Conservation (phyloP, 2,888 invertebrate genomes). For the Platycnemis pennipes region DNA sequence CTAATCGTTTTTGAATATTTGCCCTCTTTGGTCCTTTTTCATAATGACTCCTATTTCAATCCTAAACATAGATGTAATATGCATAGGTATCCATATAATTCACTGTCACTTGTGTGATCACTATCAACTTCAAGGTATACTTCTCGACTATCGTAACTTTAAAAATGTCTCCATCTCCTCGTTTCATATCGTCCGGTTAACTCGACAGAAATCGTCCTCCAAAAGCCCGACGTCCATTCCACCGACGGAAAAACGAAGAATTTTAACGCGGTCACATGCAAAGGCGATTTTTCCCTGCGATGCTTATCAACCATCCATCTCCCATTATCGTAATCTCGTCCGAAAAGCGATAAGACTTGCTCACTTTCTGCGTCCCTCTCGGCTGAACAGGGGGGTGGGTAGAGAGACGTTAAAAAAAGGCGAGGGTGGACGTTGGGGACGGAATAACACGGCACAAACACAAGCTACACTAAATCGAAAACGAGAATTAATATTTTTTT, state of each 20-base stretch:
- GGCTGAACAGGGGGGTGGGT: neutral
- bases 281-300: constrained; percentile 15
- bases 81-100: neutral
- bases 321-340: constrained; percentile 41
- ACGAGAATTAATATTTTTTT: constrained; percentile 11
- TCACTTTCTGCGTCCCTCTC: constrained; percentile 8
- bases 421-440: neutral
- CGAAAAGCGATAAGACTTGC: constrained; percentile 53
- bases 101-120: neutral
- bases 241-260: constrained; percentile 35
- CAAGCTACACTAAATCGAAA: neutral
- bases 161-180: neutral
- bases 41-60: neutral
- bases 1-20: neutral
- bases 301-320: constrained; percentile 44
- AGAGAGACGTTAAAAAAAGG: neutral
- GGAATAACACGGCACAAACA: neutral
- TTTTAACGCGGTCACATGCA: constrained; percentile 16
- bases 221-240: neutral
- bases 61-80: neutral
- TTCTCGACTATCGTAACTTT: neutral
- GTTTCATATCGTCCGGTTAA: constrained; percentile 1
- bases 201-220: neutral
- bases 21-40: neutral
- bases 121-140: neutral